Base-by-base conservation (phyloP, 2,888 invertebrate species). In the Phorcus lineatus region DNA sequence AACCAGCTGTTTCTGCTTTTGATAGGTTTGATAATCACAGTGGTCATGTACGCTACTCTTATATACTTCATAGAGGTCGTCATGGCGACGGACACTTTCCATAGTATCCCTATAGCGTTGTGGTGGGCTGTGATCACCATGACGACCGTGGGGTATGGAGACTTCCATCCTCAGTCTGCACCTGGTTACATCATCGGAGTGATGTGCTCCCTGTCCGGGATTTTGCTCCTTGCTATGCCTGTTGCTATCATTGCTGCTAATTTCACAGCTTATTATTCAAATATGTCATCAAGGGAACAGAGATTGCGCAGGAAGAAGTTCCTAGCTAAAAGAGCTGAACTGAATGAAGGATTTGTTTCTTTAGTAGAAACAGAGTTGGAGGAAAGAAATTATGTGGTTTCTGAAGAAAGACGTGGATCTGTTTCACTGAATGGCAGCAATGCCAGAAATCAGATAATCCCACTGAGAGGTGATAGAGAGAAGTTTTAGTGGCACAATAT, bases 91-190 rank as follows among this genome's bases (percentile, higher is more conserved):
- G 77, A 80, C 17, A 82, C 76, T 17, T 88, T 87, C 77, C 74
- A 75, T 11, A 85, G 81, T 40, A 86, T 87, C 31, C 84, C 82
- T 13, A 82, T 81, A 2, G 83, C 86, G 0, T 86, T 89, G 81
- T 89, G 88, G 87, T 89, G 89, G 89, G 80, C 86, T 7, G 76
- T 89, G 7, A 82, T 89, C 55, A 89, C 89, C 81, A 89, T 89
- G 86, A 89, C 89, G 31, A 88, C 88, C 0, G 88, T 89, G 1
- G 89, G 89, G 9, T 89, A 89, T 80, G 89, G 89, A 2, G 89
- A 89, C 78, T 83, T 78, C 36, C 77, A 80, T 24, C 89, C 89
- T 0, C 81, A 76, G 0, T 80, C 85, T 0, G 57, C 81, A 0
- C 53, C 77, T 11, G 88, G 89, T 6, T 87, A 89, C 66, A 28